phyloP scores from a whole-genome alignment of 37 sponge, comb jelly and placozoan species.

The Theonella swinhoei region DNA sequence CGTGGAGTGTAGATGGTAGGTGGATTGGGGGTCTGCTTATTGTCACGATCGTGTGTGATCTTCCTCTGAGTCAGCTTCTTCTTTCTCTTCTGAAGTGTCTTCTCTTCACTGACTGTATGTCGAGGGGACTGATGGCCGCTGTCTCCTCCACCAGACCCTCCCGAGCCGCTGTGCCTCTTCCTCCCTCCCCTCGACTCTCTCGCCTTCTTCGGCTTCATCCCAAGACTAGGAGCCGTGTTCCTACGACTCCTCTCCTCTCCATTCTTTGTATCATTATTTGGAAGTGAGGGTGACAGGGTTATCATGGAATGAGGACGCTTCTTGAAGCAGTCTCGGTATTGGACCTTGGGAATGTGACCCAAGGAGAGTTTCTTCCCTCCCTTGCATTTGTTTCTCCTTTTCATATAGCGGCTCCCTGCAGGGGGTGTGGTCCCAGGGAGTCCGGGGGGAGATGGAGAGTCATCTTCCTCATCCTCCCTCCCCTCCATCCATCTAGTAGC shows the following conservation, averaged over 20 bases:
- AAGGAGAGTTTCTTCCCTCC: constrained; percentile 9
- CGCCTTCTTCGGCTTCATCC: too few species aligned
- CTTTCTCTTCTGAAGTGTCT: background rate
- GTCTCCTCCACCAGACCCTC: background rate
- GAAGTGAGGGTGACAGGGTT: too few species aligned
- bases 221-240: background rate
- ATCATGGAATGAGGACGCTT: background rate
- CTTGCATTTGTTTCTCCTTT: background rate
- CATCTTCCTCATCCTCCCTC: background rate
- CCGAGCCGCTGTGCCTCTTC: background rate
- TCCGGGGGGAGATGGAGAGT: background rate
- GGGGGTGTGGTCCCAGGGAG: constrained; percentile 49
- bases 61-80: background rate
- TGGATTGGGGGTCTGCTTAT: background rate
- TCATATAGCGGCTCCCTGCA: background rate
- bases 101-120: background rate
- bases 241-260: background rate
- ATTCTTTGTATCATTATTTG: background rate
- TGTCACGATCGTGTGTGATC: constrained; percentile 23
- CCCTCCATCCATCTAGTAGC: background rate
- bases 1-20: background rate
- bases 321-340: background rate
- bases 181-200: background rate
- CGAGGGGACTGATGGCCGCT: background rate
- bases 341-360: background rate